These are phyloP conservation scores for Semicossyphus pulcher DNA, from an alignment of 2,113 vertebrate species.

Conservation along the genomic window DNA sequence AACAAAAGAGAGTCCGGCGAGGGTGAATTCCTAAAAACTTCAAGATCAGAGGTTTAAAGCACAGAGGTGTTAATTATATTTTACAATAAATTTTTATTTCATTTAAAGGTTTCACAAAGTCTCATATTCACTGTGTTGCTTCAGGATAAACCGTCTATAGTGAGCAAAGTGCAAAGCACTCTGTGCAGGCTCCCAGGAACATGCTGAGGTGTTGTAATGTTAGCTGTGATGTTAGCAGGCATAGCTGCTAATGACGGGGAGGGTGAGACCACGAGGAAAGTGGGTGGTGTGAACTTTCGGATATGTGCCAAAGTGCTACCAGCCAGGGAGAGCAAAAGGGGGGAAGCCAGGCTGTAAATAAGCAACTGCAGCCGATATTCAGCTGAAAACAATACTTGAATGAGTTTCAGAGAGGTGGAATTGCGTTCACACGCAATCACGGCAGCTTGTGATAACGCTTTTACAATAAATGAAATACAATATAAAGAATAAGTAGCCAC, in stretches of 20 bases:
- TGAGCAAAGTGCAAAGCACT: slow-evolving; percentile 52
- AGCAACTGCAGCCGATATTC: slow-evolving; percentile 38
- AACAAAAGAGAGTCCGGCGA: slow-evolving; percentile 12
- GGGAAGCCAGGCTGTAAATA: slow-evolving; percentile 37
- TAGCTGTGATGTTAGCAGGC: slow-evolving; percentile 68
- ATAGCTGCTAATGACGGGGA: slow-evolving; percentile 52
- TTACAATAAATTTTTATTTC: too few relatives aligned
- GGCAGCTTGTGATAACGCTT: neutral
- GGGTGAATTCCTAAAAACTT: slow-evolving; percentile 17
- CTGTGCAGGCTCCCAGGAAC: slow-evolving; percentile 58
- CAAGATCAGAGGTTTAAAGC: slow-evolving; percentile 12
- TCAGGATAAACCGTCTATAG: slow-evolving; percentile 10
- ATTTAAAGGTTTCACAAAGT: neutral
- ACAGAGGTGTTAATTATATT: neutral
- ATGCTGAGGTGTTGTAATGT: slow-evolving; percentile 78
- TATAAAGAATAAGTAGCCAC: neutral
- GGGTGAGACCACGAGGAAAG: slow-evolving; percentile 66
- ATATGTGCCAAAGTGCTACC: slow-evolving; percentile 44
- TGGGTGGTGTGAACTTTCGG: slow-evolving; percentile 73
- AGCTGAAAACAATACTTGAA: slow-evolving; percentile 37
- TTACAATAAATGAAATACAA: neutral
- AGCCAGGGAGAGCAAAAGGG: slow-evolving; percentile 22
- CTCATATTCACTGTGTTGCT: neutral
- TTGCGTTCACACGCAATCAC: neutral
- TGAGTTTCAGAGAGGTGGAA: neutral